These are phyloP conservation scores for Percopsis omiscomaycus DNA, from an alignment of 2,797 vertebrate genomes.

Conservation along the genomic window DNA sequence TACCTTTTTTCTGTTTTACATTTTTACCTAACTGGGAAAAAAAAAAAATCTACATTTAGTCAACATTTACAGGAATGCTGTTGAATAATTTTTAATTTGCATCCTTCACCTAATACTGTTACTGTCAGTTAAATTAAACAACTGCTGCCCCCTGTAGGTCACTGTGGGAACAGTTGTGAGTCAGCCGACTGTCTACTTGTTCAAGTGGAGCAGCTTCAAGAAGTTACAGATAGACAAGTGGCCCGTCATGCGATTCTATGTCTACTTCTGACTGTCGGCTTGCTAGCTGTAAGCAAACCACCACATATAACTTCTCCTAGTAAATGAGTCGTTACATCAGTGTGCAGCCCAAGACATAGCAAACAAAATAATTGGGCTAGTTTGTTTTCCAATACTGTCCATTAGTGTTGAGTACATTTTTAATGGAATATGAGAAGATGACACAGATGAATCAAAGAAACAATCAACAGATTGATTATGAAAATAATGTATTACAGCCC, in stretches of 20 bases:
- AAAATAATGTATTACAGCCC: too few species aligned
- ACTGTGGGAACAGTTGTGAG: conserved; percentile 81
- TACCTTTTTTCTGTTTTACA: background rate
- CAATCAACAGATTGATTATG: too few species aligned
- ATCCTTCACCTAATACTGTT: background rate
- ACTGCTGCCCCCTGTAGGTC: conserved; percentile 70
- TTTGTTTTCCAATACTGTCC: too few species aligned
- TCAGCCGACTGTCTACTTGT: conserved; percentile 83
- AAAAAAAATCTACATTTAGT: background rate
- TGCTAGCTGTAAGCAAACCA: conserved; percentile 86
- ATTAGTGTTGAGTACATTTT: too few species aligned
- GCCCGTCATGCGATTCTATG: conserved; percentile 87
- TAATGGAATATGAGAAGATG: too few species aligned
- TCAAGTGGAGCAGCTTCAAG: conserved; percentile 84
- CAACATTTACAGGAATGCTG: background rate
- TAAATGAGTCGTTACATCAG: background rate
- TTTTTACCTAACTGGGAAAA: background rate
- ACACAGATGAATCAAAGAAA: too few species aligned
- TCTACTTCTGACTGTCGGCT: conserved; percentile 85
- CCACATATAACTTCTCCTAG: conserved; percentile 25
- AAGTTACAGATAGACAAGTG: conserved; percentile 82
- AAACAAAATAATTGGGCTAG: too few species aligned
- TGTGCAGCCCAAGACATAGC: too few species aligned
- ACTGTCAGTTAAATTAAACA: conserved; percentile 7
- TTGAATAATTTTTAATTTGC: background rate